Conservation (phyloP, 2,797 vertebrate genomes). For the Moxostoma hubbsi region DNA sequence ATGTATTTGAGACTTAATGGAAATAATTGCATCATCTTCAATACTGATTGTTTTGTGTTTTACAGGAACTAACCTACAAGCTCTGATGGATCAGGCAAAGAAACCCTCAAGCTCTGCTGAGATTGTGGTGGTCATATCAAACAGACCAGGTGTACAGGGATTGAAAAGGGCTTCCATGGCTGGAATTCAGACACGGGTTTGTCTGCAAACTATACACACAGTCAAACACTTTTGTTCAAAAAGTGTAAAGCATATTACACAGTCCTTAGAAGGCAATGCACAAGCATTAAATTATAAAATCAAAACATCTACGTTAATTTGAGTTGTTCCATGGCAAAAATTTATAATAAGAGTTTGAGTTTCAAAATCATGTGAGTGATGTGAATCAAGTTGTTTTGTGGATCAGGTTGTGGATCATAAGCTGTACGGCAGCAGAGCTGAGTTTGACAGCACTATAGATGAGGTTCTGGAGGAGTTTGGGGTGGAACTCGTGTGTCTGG, state of each 20-base stretch:
- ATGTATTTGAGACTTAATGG: not conserved
- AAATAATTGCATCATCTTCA: not conserved
- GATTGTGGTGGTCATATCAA: conserved; percentile 92
- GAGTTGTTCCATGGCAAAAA: no score
- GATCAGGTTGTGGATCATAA: conserved; percentile 92
- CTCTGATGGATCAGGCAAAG: conserved; percentile 87
- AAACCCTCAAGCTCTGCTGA: conserved; percentile 82
- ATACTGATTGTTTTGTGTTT: conserved; percentile 14
- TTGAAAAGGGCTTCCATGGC: conserved; percentile 87
- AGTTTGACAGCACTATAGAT: conserved; percentile 89
- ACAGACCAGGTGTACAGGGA: conserved; percentile 86
- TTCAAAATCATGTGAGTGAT: no score
- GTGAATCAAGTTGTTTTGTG: not conserved
- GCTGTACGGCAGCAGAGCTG: conserved; percentile 83
- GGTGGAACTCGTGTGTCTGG: conserved; percentile 89
- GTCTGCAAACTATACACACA: conserved; percentile 4
- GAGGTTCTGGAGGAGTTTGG: conserved; percentile 85
- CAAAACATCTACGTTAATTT: no score
- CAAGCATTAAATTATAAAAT: no score
- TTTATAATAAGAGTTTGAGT: no score
- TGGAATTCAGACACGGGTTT: conserved; percentile 89
- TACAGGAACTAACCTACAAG: conserved; percentile 93
- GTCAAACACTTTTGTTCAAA: no score
- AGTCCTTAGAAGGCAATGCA: no score
- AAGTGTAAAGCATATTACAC: no score